Base-by-base conservation (phyloP, 2,113 vertebrate genomes). In the Prionailurus viverrinus region DNA sequence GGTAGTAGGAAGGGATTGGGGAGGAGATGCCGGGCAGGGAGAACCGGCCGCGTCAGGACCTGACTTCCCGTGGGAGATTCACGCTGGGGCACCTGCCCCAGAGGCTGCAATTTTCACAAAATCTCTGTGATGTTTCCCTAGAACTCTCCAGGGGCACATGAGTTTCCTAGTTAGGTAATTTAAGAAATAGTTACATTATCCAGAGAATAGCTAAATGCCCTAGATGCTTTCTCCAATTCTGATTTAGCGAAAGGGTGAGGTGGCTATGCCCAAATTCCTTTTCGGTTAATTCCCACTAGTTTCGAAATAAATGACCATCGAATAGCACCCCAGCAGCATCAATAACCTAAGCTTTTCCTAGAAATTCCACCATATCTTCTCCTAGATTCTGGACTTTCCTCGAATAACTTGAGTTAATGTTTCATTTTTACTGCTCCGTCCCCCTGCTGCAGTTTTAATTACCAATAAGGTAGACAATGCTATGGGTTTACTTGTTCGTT, bases 121-220 rank as follows among this genome's bases (percentile, higher is more conserved):
- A 45, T 69, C 48, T 83, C 41, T 66, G 0, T 68, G 68, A 81
- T 73, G 69, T 85, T 91, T 95, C 84, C 83, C 39, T 53, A 76
- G 93, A 95, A 95, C n/a, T 93, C 95, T 92, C 73, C 55, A 95
- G 89, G 95, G 96, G 29, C 61, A 45, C 16, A 18, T 7, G 25
- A 79, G 21, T 95, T 95, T 94, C 94, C 86, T 83, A 82, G n/a
- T 79, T 95, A 80, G 55, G 92, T 98, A 98, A 98, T 98, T 98
- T 98, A 98, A 96, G 76, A 95, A 97, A 76, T 55, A 73, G 31
- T 71, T 74, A 5, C 13, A 23, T 83, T 91, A 94, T 93, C 95
- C 58, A 86, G 97, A 96, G 90, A 96, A 53, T 33, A 82, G 71
- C 29, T 74, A 21, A 96, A 95, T 69, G 68, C 90, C 82, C 91